Percentiles rank a stretch among this genome's conserved stretches.
Evolutionary conservation across 2,113 vertebrate genomes (phyloP).

Genomic region (Irena cyanogastra): DNA sequence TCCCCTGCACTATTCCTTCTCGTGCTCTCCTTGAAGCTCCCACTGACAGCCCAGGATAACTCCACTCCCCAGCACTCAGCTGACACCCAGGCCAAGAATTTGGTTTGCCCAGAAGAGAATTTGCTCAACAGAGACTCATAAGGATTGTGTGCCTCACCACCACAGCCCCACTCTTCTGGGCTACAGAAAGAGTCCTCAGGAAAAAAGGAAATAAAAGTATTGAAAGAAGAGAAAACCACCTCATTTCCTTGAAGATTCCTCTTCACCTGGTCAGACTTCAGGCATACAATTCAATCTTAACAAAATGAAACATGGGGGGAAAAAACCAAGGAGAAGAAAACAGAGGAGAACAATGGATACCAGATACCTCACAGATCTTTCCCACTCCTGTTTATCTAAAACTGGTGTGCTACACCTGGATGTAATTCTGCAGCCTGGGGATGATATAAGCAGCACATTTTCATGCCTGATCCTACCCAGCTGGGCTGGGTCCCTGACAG

Average conservation of each 20-base stretch:
- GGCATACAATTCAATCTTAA: not conserved
- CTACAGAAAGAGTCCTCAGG: not conserved
- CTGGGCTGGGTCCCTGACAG: slow-evolving; percentile 59
- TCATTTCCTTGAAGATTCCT: not conserved
- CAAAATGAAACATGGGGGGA: not conserved
- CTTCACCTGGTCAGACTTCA: not conserved
- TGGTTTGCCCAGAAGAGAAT: not conserved
- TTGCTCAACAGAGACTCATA: not conserved
- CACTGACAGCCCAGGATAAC: not conserved
- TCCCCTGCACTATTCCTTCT: not conserved
- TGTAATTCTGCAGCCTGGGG: slow-evolving; percentile 62
- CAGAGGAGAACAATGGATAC: not conserved
- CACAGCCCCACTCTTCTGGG: not conserved
- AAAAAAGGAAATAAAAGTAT: not conserved
- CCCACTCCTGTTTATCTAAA: not conserved
- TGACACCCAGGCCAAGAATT: not conserved
- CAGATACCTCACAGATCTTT: not conserved
- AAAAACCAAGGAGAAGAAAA: not conserved
- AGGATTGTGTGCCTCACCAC: not conserved
- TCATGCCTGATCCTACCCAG: slow-evolving; percentile 53
- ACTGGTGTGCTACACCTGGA: slow-evolving; percentile 67
- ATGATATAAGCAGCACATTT: slow-evolving; percentile 27
- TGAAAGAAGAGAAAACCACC: not conserved
- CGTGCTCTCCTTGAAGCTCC: not conserved
- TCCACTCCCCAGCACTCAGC: not conserved